Base-by-base conservation (phyloP, 2,797 vertebrate species). In the Spatula versicolor region DNA sequence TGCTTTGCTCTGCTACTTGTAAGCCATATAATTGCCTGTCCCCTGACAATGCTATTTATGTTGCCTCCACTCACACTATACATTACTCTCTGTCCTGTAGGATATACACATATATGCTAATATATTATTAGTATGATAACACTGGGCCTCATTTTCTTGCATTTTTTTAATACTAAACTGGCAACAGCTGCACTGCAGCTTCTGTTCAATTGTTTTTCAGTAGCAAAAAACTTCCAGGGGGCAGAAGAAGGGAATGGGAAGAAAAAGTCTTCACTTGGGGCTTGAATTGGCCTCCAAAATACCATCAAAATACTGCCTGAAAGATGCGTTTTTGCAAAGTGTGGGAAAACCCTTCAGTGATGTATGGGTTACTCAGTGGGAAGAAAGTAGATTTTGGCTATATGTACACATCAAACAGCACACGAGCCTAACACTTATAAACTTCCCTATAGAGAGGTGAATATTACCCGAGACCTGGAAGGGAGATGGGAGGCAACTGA, bases 1-100 rank as follows among this genome's bases (percentile, higher is more conserved):
- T 83, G 69, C 85, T 95, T 95, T 90, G 76, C 88, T 93, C 72
- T 89, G 83, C 86, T 94, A 11, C 91, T 96, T 66, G 59, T 69
- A 77, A 95, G 79, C 90, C 79, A 76, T 75, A 79, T 26, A 43
- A 95, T 89, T 76, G 83, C 67, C 90, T 14, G 9, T 86, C 50
- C 67, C 91, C 88, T 72, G 93, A 82, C 75, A 91, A 69, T 48
- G 37, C 63, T 93, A 67, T 91, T 97, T 95, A 91, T 94, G 55
- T 81, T 95, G 82, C 68, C 66, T 46, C 87, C 54, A 52, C 54
- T 79, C 69, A 15, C 17, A n/a, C 18, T 30, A 9, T n/a, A 58
- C 45, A 86, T 86, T 64, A 31, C 45, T 59, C 43, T 88, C 68
- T 33, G 48, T 79, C 69, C 85, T 80, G 55, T 5, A 87, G 55